Evolutionary conservation across 2,888 invertebrate genomes (phyloP).

Genomic region (Xylota segnis): DNA sequence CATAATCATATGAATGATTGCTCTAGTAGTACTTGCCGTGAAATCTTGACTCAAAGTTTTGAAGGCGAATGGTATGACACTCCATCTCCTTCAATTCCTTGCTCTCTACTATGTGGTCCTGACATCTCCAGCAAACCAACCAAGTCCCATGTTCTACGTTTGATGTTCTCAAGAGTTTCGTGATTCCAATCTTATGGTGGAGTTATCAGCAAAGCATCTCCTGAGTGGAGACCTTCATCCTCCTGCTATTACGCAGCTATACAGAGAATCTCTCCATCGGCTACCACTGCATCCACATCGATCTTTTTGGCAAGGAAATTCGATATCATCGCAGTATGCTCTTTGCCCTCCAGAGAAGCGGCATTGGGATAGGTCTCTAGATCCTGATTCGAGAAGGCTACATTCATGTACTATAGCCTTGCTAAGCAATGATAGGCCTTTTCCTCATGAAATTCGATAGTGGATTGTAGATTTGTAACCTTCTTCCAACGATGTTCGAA

Average conservation of each 20-base stretch:
- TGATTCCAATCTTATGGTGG: conserved; percentile 98
- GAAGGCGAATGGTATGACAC: conserved; percentile 99
- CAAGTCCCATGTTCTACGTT: conserved; percentile 94
- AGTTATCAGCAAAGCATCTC: conserved; percentile 98
- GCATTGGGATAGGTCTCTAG: conserved; percentile 96
- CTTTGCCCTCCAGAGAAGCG: conserved; percentile 96
- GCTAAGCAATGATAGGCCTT: conserved; percentile 99
- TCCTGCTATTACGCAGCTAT: conserved; percentile 99
- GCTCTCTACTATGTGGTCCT: conserved; percentile 98
- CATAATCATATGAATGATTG: conserved; percentile 94
- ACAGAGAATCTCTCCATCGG: conserved; percentile 96
- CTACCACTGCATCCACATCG: conserved; percentile 99
- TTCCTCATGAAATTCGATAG: conserved; percentile 95
- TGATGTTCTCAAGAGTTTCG: conserved; percentile 95
- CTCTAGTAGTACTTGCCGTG: conserved; percentile 97
- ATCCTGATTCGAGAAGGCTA: conserved; percentile 96
- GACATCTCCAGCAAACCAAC: conserved; percentile 96
- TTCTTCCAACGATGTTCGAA: conserved; percentile 99
- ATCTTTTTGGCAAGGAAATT: conserved; percentile 99
- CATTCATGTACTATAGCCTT: conserved; percentile 99
- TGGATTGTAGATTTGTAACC: conserved; percentile 94
- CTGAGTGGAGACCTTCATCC: conserved; percentile 99
- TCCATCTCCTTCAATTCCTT: conserved; percentile 98
- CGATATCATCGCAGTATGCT: conserved; percentile 99
- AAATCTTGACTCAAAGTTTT: conserved; percentile 99